These are phyloP conservation scores for Leucania comma DNA, from an alignment of 2,888 invertebrate genomes.

Conservation along the genomic window DNA sequence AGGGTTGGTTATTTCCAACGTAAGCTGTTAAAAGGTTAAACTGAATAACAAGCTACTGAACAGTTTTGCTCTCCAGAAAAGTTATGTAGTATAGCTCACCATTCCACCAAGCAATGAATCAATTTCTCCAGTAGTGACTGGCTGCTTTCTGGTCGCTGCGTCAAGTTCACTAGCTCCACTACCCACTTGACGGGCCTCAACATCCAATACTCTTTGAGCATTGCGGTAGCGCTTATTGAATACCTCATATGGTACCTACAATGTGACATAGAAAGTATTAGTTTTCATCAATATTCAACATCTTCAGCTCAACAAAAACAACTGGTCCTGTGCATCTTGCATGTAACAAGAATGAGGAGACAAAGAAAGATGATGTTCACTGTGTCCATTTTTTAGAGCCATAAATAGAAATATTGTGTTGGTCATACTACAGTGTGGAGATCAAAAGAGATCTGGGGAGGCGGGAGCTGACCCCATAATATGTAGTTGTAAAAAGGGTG, in stretches of 20 bases:
- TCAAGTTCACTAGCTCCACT: constrained; percentile 95
- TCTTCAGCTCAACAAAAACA: too few species aligned
- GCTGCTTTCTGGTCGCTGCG: constrained; percentile 91
- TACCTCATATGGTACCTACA: constrained; percentile 98
- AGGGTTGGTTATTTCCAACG: too few species aligned
- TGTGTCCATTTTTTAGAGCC: too few species aligned
- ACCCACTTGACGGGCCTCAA: constrained; percentile 97
- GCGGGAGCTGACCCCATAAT: not conserved
- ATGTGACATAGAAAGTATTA: not conserved
- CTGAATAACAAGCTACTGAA: too few species aligned
- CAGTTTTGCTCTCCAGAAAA: too few species aligned
- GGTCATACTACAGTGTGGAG: too few species aligned
- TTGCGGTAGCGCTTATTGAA: constrained; percentile 99
- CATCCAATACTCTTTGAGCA: constrained; percentile 98
- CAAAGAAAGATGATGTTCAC: too few species aligned
- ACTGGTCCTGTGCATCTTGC: too few species aligned
- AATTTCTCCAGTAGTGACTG: constrained; percentile 92
- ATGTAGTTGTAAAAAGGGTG: not conserved
- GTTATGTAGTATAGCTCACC: constrained; percentile 78
- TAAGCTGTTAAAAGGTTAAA: too few species aligned
- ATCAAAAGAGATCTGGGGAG: too few species aligned
- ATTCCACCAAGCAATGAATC: constrained; percentile 96
- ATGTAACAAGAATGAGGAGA: too few species aligned
- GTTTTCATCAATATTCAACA: not conserved
- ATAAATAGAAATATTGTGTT: too few species aligned